A percentile compares a stretch with the other conserved stretches of the same genome.
Evolutionary conservation across 2,888 invertebrate genomes (phyloP).

Genomic region (Rhamnusium bicolor): DNA sequence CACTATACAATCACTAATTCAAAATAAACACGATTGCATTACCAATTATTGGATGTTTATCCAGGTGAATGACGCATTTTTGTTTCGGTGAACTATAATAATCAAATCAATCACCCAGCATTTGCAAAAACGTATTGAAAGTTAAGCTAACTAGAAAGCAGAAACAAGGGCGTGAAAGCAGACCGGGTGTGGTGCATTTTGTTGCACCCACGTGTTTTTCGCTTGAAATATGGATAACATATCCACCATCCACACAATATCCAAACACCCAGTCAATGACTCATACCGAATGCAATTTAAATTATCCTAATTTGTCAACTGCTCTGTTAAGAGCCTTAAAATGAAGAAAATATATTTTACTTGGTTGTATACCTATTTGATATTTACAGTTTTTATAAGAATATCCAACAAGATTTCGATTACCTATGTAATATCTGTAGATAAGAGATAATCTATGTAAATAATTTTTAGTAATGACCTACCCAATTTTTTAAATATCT

Average conservation of each 20-base stretch:
- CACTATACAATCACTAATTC: neutral
- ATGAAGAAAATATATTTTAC: too few relatives aligned
- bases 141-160: slow-evolving; percentile 53
- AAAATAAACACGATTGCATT: neutral
- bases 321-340: too few relatives aligned
- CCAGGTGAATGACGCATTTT: slow-evolving; percentile 10
- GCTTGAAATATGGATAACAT: slow-evolving; percentile 42
- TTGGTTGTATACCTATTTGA: too few relatives aligned
- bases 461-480: too few relatives aligned
- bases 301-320: slow-evolving; percentile 49
- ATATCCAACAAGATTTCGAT: too few relatives aligned
- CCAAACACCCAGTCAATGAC: slow-evolving; percentile 42
- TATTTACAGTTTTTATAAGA: too few relatives aligned
- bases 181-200: slow-evolving; percentile 57
- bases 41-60: neutral
- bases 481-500: too few relatives aligned
- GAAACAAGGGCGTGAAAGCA: slow-evolving; percentile 51
- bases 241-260: slow-evolving; percentile 32
- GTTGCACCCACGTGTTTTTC: slow-evolving; percentile 49
- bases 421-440: too few relatives aligned
- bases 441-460: too few relatives aligned
- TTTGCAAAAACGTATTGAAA: slow-evolving; percentile 37
- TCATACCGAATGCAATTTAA: slow-evolving; percentile 47
- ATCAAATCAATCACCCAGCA: too few relatives aligned
- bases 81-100: neutral